Percentiles rank a stretch among this genome's conserved stretches.
Evolutionary conservation across 2,797 vertebrate species (phyloP).

Genomic region (Lithobates pipiens): DNA sequence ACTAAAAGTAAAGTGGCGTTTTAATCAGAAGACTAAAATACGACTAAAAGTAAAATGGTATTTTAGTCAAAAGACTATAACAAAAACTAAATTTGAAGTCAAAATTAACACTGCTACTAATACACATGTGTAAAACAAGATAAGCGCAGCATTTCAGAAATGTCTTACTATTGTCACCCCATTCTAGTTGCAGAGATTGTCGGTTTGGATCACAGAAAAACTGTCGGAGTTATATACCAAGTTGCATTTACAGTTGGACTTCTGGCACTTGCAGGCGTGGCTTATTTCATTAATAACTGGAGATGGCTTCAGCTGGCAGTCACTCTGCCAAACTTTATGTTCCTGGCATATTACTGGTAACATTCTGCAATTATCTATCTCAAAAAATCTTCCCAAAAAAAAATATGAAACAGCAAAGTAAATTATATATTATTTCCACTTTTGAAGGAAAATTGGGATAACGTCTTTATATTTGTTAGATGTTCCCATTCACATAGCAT

Average conservation of each 20-base stretch:
- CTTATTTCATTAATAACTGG: slow-evolving; percentile 77
- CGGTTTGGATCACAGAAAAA: slow-evolving; percentile 75
- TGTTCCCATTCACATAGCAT: too few relatives aligned
- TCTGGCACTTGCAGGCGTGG: slow-evolving; percentile 74
- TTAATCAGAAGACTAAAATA: too few relatives aligned
- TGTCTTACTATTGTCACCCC: background rate
- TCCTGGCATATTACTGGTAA: slow-evolving; percentile 83
- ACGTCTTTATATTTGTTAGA: too few relatives aligned
- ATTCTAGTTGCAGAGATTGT: slow-evolving; percentile 80
- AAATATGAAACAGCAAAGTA: background rate
- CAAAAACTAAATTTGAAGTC: too few relatives aligned
- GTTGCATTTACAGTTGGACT: slow-evolving; percentile 75
- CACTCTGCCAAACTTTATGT: slow-evolving; percentile 79
- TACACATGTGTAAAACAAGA: too few relatives aligned
- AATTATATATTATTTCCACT: too few relatives aligned
- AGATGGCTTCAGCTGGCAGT: slow-evolving; percentile 78
- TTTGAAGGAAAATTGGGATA: too few relatives aligned
- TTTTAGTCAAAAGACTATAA: too few relatives aligned
- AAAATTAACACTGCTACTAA: too few relatives aligned
- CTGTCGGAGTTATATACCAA: slow-evolving; percentile 78
- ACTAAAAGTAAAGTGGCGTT: too few relatives aligned
- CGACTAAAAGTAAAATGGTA: too few relatives aligned
- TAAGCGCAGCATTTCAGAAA: background rate
- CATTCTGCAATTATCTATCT: background rate
- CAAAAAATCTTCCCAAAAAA: background rate